Evolutionary conservation across 2,888 invertebrate species (phyloP).

Genomic region (Hemaris fuciformis): DNA sequence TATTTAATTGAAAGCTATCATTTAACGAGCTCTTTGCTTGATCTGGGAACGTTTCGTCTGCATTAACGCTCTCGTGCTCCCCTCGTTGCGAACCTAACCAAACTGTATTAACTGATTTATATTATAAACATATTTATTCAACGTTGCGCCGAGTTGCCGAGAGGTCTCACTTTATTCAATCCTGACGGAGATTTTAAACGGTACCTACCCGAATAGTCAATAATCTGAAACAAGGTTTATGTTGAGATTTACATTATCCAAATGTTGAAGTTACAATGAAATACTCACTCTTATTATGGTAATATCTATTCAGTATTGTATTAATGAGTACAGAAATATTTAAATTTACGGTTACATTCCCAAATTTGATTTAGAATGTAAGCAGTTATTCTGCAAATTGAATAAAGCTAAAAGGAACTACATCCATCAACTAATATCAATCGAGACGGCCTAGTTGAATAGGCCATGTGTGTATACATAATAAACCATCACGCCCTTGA

Average conservation of each 20-base stretch:
- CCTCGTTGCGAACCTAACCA: neutral
- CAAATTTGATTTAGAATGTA: too few relatives aligned
- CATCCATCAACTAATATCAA: too few relatives aligned
- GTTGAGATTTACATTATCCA: neutral
- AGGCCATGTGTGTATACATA: too few relatives aligned
- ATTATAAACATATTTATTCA: too few relatives aligned
- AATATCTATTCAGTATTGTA: neutral
- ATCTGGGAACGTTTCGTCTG: neutral
- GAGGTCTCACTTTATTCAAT: neutral
- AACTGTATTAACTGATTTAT: neutral
- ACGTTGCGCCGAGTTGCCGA: neutral
- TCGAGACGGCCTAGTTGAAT: too few relatives aligned
- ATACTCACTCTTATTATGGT: neutral
- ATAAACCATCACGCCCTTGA: too few relatives aligned
- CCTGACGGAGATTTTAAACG: neutral
- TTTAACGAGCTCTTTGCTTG: neutral
- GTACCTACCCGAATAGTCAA: neutral
- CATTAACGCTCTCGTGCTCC: neutral
- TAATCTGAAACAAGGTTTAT: neutral
- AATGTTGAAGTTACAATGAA: neutral
- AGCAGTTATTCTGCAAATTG: too few relatives aligned
- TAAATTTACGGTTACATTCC: too few relatives aligned
- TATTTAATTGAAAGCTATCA: neutral
- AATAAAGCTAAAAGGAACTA: too few relatives aligned
- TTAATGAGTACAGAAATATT: neutral